A percentile compares a stretch with the other conserved stretches of the same genome.
These are phyloP conservation scores for Falco rusticolus DNA, from an alignment of 2,797 vertebrate species.

Conservation along the genomic window DNA sequence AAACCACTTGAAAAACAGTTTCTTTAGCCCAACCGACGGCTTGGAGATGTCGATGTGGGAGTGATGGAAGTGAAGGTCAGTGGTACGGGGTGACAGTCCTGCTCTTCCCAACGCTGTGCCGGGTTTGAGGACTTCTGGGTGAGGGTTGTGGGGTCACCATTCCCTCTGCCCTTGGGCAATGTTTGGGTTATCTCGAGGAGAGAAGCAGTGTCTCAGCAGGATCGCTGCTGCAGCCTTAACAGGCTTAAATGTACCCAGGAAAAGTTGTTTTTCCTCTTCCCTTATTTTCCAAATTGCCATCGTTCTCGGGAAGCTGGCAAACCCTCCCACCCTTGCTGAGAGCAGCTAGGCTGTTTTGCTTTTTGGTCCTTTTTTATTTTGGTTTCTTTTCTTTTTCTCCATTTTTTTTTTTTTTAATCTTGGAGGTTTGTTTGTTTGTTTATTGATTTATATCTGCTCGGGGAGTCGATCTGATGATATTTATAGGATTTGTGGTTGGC, in stretches of 20 bases:
- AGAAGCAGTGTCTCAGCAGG: background rate
- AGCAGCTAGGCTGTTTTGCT: background rate
- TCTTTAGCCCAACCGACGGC: background rate
- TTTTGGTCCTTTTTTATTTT: background rate
- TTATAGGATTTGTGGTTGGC: slow-evolving; percentile 75
- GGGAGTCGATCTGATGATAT: slow-evolving; percentile 74
- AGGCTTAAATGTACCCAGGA: background rate
- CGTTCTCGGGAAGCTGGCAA: background rate
- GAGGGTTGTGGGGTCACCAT: background rate
- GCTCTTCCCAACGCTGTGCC: fast-evolving
- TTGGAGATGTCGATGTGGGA: fast-evolving
- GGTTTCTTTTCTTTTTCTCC: background rate
- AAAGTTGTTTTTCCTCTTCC: background rate
- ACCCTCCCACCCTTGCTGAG: background rate
- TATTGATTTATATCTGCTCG: slow-evolving; percentile 34
- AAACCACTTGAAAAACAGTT: background rate
- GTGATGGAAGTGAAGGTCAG: fast-evolving
- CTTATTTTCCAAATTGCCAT: background rate
- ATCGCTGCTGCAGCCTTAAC: background rate
- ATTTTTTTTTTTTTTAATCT: background rate
- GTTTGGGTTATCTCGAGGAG: background rate
- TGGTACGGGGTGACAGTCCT: background rate
- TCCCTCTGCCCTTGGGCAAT: background rate
- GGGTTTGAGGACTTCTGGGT: no score
- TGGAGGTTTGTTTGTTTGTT: slow-evolving; percentile 34